Percentiles rank a stretch among this genome's conserved stretches.
These are phyloP conservation scores for Myotis pilosus DNA, from an alignment of 2,797 vertebrate species.

Conservation along the genomic window DNA sequence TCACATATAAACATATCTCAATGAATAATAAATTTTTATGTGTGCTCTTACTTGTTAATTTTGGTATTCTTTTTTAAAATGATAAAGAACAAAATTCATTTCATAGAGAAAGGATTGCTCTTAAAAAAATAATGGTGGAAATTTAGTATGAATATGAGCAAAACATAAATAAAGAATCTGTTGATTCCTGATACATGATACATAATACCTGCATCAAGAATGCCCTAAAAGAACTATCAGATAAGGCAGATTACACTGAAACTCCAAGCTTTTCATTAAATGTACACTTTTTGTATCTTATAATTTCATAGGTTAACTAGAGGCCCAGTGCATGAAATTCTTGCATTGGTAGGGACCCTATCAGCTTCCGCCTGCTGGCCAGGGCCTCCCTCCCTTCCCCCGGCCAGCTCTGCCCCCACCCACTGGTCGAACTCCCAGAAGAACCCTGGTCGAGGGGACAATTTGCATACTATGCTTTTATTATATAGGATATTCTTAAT, in stretches of 20 bases:
- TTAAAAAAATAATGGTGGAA: neutral
- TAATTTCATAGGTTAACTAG: neutral
- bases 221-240: neutral
- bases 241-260: neutral
- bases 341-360: too few species aligned
- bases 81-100: neutral
- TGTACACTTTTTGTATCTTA: neutral
- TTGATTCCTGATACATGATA: neutral
- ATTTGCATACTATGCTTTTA: too few species aligned
- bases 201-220: neutral
- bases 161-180: neutral
- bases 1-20: neutral
- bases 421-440: too few species aligned
- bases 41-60: neutral
- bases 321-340: neutral
- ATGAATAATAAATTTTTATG: neutral
- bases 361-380: too few species aligned
- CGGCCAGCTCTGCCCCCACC: too few species aligned
- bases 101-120: neutral
- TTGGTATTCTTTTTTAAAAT: neutral
- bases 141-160: neutral
- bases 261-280: neutral
- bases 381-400: too few species aligned
- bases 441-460: too few species aligned
- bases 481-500: constrained; percentile 35